Evolutionary conservation across 2,888 invertebrate genomes (phyloP).

Genomic region (Ophion ellenae): DNA sequence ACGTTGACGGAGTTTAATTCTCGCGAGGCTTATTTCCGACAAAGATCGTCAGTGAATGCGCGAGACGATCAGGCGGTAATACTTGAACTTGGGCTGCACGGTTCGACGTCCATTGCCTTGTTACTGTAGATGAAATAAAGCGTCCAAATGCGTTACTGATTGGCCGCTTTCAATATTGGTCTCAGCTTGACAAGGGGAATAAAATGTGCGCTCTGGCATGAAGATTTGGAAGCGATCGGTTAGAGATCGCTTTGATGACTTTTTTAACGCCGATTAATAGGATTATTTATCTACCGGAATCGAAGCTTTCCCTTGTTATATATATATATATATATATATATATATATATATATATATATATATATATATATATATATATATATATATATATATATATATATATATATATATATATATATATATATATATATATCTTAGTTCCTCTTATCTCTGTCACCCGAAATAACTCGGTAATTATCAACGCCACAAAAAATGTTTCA

Average conservation of each 20-base stretch:
- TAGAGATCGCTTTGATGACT: neutral
- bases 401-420: too few relatives aligned
- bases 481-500: too few relatives aligned
- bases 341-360: too few relatives aligned
- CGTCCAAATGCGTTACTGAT: neutral
- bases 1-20: constrained; percentile 5
- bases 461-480: too few relatives aligned
- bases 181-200: neutral
- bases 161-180: neutral
- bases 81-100: neutral
- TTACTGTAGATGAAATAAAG: neutral
- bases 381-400: too few relatives aligned
- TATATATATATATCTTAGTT: too few relatives aligned
- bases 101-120: neutral
- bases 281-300: neutral
- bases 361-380: too few relatives aligned
- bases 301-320: neutral
- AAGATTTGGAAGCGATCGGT: neutral
- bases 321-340: neutral
- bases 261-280: neutral
- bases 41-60: constrained; percentile 23
- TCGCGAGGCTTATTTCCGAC: constrained; percentile 14
- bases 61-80: constrained; percentile 10
- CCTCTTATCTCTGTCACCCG: too few relatives aligned
- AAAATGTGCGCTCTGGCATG: neutral